Conservation (phyloP, 2,113 vertebrate species). For the Sinocyclocheilus anophthalmus region DNA sequence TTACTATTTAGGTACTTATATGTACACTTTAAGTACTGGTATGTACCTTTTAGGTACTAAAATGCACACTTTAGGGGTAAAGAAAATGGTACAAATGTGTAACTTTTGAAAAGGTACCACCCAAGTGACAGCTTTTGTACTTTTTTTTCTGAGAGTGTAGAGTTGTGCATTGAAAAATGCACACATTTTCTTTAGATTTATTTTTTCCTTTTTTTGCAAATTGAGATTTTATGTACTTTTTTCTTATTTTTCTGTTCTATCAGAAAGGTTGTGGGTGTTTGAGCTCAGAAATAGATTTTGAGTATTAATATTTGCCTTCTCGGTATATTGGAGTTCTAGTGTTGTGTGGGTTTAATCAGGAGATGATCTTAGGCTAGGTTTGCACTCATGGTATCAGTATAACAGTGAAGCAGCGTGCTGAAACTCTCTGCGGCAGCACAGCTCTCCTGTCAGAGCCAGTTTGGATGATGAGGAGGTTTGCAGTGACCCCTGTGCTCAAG, state of each 20-base stretch:
- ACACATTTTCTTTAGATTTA: no score
- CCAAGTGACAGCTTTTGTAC: no score
- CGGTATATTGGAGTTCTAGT: background rate
- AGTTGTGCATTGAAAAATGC: no score
- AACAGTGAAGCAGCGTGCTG: background rate
- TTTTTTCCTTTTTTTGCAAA: background rate
- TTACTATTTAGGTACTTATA: no score
- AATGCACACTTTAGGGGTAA: no score
- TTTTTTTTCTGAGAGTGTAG: no score
- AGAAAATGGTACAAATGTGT: no score
- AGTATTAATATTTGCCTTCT: background rate
- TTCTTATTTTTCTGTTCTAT: background rate
- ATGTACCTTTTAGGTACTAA: no score
- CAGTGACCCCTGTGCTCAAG: background rate
- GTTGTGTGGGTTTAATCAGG: background rate
- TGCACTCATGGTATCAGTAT: background rate
- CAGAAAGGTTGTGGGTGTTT: background rate
- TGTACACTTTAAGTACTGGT: no score
- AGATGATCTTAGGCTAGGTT: background rate
- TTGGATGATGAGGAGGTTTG: slow-evolving; percentile 19
- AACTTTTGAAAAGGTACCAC: no score
- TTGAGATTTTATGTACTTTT: background rate
- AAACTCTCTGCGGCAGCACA: background rate
- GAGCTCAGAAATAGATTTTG: no score
- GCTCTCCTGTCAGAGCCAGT: slow-evolving; percentile 15